These are phyloP conservation scores for Aphelocoma coerulescens DNA, from an alignment of 2,113 vertebrate species.

Conservation along the genomic window DNA sequence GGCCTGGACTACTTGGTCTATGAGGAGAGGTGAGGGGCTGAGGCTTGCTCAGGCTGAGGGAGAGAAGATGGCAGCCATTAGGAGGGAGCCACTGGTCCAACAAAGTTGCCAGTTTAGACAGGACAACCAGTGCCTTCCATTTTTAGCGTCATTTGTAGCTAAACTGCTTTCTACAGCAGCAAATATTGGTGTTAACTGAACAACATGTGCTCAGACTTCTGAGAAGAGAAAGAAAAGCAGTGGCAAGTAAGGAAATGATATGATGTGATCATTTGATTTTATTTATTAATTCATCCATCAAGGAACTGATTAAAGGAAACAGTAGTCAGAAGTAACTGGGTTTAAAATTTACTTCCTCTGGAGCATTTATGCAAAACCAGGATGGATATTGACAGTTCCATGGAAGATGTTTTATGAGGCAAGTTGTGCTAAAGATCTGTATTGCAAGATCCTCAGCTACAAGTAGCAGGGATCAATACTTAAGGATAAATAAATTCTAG, in stretches of 20 bases:
- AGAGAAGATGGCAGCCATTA: not conserved
- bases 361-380: not conserved
- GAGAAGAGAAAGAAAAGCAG: not conserved
- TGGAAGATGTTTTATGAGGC: not conserved
- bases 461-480: not conserved
- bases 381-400: not conserved
- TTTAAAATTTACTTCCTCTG: not conserved
- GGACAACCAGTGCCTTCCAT: not conserved
- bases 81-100: not conserved
- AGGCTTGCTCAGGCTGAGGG: not conserved
- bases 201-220: not conserved
- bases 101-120: not conserved
- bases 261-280: not conserved
- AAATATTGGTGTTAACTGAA: not conserved
- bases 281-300: not conserved
- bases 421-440: not conserved
- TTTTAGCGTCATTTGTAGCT: not conserved
- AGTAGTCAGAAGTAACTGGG: not conserved
- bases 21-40: not conserved
- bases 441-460: not conserved
- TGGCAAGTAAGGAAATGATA: not conserved
- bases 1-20: not conserved
- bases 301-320: not conserved
- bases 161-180: not conserved
- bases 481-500: not conserved